These are phyloP conservation scores for Tiliacea citrago DNA, from an alignment of 2,888 invertebrate genomes.

Conservation along the genomic window DNA sequence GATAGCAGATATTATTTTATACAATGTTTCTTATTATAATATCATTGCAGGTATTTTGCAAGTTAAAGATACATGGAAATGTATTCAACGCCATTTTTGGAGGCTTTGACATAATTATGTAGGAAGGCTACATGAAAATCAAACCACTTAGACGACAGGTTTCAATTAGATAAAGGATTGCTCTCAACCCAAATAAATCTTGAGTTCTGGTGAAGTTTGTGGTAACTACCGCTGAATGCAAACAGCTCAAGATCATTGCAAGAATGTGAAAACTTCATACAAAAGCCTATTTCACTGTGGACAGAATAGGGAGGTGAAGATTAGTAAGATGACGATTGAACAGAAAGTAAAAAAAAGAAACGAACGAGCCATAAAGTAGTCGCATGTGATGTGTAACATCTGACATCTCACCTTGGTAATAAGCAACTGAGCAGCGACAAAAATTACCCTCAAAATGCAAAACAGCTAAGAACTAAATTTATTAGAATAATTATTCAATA, in stretches of 20 bases:
- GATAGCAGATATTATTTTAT: conserved; percentile 9
- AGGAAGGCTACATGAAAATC: no score
- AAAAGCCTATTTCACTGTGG: not conserved
- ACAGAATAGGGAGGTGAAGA: not conserved
- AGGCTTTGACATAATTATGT: no score
- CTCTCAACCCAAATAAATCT: not conserved
- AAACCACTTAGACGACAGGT: not conserved
- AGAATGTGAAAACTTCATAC: not conserved
- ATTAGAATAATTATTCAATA: no score
- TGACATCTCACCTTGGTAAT: no score
- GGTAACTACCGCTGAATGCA: not conserved
- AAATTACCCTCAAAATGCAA: no score
- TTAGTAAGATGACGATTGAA: no score
- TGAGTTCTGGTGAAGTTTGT: not conserved
- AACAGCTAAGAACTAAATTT: no score
- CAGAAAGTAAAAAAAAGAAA: no score
- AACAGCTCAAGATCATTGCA: no score
- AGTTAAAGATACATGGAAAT: not conserved
- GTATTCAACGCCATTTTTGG: not conserved
- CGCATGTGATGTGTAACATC: no score
- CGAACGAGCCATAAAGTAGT: no score
- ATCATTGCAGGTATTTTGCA: not conserved
- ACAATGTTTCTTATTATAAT: not conserved
- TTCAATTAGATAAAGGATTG: not conserved
- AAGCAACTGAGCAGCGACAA: no score